A percentile compares a stretch with the other conserved stretches of the same genome.
phyloP scores from a whole-genome alignment of 2,113 vertebrate genomes.

The Macquaria australasica region DNA sequence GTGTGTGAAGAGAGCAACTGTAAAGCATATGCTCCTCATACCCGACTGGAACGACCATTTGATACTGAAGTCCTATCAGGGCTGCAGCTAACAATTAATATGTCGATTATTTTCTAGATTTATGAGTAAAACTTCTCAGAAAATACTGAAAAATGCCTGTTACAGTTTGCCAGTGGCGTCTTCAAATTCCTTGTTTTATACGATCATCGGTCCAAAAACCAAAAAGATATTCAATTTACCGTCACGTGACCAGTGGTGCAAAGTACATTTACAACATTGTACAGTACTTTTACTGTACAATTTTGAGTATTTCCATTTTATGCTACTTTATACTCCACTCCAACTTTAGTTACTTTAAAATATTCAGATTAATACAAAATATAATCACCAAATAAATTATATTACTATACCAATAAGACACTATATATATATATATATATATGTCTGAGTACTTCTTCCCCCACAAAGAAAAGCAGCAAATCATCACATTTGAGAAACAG shows the following conservation, averaged over 20 bases:
- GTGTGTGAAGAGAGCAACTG: conserved; percentile 22
- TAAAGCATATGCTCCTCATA: conserved; percentile 18
- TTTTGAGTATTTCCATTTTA: no score
- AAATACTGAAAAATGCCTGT: not conserved
- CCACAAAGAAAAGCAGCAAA: not conserved
- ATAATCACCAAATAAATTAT: no score
- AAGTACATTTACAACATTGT: no score
- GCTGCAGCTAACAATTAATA: not conserved
- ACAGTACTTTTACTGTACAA: no score
- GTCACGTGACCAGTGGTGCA: no score
- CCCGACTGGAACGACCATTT: not conserved
- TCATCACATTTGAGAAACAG: not conserved
- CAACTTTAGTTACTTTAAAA: no score
- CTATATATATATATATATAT: no score
- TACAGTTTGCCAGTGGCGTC: not conserved
- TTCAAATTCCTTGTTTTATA: not conserved
- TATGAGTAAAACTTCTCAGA: not conserved
- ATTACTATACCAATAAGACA: no score
- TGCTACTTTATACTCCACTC: no score
- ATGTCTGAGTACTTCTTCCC: no score
- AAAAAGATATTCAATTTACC: not conserved
- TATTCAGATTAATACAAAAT: no score
- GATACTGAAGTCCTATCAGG: not conserved
- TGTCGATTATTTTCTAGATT: not conserved
- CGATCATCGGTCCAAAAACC: not conserved